Percentiles rank a stretch among this genome's conserved stretches.
phyloP scores from a whole-genome alignment of 1,140 invertebrate species.

The Oscheius sp. region DNA sequence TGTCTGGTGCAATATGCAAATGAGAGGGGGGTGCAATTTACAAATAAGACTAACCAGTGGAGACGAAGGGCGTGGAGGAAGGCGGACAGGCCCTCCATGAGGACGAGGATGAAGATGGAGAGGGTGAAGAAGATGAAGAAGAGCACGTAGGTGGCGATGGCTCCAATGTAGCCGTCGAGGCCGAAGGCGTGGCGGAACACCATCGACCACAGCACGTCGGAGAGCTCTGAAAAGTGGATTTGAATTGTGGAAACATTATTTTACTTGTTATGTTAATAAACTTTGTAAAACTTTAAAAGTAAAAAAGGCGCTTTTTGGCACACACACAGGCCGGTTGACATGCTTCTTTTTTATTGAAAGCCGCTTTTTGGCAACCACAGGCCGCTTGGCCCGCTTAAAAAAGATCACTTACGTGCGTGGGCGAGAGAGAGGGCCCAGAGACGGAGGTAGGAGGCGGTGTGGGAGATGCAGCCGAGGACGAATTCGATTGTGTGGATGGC shows the following conservation, averaged over 20 bases:
- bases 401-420: constrained; percentile 77
- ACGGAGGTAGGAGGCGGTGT: constrained; percentile 91
- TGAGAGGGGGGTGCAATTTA: not conserved
- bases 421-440: constrained; percentile 92
- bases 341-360: not conserved
- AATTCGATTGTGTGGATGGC: constrained; percentile 95
- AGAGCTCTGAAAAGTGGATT: constrained; percentile 52
- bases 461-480: constrained; percentile 88
- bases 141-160: constrained; percentile 72
- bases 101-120: constrained; percentile 80
- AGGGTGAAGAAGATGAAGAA: constrained; percentile 83
- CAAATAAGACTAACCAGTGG: constrained; percentile 75
- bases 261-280: not conserved
- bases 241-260: not conserved
- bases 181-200: constrained; percentile 63
- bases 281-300: not conserved
- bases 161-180: constrained; percentile 67
- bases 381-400: no score
- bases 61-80: constrained; percentile 95
- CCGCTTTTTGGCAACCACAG: not conserved
- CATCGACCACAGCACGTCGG: constrained; percentile 66
- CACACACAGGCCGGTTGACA: not conserved
- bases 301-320: not conserved
- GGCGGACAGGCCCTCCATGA: constrained; percentile 96
- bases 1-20: constrained; percentile 19